A percentile compares a stretch with the other conserved stretches of the same genome.
These are phyloP conservation scores for Rhopilema esculentum DNA, from an alignment of 30 jellyfish, hydroid and myxozoan genomes.

Conservation along the genomic window DNA sequence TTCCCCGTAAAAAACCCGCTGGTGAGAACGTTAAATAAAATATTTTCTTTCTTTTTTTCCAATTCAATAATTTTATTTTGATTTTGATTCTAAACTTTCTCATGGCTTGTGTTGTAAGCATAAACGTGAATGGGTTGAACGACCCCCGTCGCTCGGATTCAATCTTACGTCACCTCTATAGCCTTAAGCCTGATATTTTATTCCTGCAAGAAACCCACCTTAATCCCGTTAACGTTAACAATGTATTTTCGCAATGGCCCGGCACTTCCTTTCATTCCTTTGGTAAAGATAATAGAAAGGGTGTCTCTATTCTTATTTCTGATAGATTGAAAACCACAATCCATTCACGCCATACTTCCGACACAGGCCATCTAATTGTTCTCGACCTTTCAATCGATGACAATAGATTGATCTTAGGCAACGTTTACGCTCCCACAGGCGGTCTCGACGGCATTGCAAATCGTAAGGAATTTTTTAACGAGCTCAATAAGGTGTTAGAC, in stretches of 20 bases:
- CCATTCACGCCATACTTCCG: conserved; percentile 23
- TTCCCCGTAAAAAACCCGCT: not conserved
- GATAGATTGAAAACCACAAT: conserved; percentile 12
- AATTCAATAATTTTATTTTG: not conserved
- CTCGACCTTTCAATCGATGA: conserved; percentile 10
- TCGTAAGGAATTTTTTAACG: conserved; percentile 9
- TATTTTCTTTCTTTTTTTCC: not conserved
- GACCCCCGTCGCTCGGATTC: conserved; percentile 19
- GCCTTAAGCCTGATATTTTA: conserved; percentile 4
- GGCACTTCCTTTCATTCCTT: conserved; percentile 17
- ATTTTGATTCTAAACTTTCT: not conserved
- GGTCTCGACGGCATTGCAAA: not conserved
- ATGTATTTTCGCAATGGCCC: conserved; percentile 4
- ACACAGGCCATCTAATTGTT: not conserved
- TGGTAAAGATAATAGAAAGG: conserved; percentile 8
- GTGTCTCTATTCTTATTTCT: conserved; percentile 18
- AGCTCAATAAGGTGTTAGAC: not conserved
- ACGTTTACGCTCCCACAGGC: conserved; percentile 21
- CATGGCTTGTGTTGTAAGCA: conserved; percentile 27
- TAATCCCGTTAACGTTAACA: not conserved
- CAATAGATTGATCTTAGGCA: not conserved
- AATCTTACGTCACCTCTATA: not conserved
- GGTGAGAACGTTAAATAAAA: not conserved
- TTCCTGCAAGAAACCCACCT: conserved; percentile 31
- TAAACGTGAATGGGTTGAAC: conserved; percentile 32